Base-by-base conservation (phyloP, 2,113 vertebrate genomes). In the Macquaria australasica region DNA sequence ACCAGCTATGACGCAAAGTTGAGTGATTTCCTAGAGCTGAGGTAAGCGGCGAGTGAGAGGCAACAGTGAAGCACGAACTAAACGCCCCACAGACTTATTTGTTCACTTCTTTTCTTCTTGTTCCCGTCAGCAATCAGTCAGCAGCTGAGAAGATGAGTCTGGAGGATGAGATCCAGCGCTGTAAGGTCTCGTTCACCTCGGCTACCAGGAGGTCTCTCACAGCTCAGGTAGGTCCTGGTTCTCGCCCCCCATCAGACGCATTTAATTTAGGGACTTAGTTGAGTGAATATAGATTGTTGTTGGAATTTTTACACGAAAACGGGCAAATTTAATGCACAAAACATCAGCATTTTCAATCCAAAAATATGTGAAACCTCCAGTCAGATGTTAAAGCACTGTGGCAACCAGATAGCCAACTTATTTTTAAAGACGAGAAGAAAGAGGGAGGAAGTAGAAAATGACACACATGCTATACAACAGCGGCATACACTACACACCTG, bases 131-230 rank as follows among this genome's bases (percentile, higher is more conserved):
- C 82, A 96, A 96, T 73, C 94, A 96, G 75, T 95, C 94, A 59
- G 96, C 95, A 73, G 89, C 79, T 37, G 96, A 99, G 90, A 98
- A 96, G 84, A 86, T 93, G 81, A 97, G 95, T 88, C 68, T 97
- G 85, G 97, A 99, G 87, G 97, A 97, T 3, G 93, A 94, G 80
- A 93, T 97, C 67, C 94, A 93, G 39, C 95, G 96, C 86, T 94
- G 81, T 51, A 89, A 91, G 74, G 80, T 89, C 14, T 11, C 80
- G 8, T 84, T 89, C 6, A 81, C 91, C 14, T 94, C 94, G 5
- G 89, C 89, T n/a, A 83, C 73, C 64, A 92, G 92, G 25, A 97
- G 97, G 89, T 96, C 96, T 37, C 59, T 88, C 12, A 66, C 81
- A 39, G 97, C 98, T 73, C 96, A 97, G 97, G 98, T 92, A 60